These are phyloP conservation scores for Umimayanthus kanabou DNA, from an alignment of 92 coral and sea anemone species.

Conservation along the genomic window DNA sequence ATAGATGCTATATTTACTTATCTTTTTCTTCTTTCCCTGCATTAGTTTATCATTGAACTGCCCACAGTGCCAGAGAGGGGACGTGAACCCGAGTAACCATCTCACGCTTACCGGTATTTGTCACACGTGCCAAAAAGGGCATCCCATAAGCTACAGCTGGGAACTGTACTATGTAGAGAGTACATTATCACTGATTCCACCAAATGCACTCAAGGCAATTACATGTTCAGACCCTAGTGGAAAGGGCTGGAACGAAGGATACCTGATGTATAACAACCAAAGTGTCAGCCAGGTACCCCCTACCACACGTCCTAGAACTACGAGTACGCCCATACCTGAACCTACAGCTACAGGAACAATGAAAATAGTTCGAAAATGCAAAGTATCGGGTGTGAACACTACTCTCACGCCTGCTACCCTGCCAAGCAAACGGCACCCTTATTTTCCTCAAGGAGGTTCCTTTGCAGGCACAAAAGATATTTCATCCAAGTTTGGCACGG, in stretches of 20 bases:
- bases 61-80: slow-evolving; percentile 65
- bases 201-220: neutral
- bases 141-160: slow-evolving; percentile 56
- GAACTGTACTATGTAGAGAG: slow-evolving; percentile 47
- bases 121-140: slow-evolving; percentile 51
- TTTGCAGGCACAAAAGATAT: neutral
- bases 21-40: neutral
- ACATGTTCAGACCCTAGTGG: slow-evolving; percentile 23
- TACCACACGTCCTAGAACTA: neutral
- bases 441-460: neutral
- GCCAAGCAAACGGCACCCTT: neutral
- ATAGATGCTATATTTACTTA: neutral
- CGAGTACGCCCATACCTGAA: neutral
- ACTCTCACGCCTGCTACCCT: slow-evolving; percentile 8
- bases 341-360: neutral
- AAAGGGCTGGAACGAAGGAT: neutral
- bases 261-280: neutral
- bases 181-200: neutral
- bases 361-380: slow-evolving; percentile 17
- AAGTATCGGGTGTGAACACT: neutral
- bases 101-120: slow-evolving; percentile 62
- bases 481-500: neutral
- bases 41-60: slow-evolving; percentile 63
- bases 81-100: slow-evolving; percentile 61
- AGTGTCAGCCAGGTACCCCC: neutral